phyloP scores from a whole-genome alignment of 2,113 vertebrate species.

The Otocyon megalotis region DNA sequence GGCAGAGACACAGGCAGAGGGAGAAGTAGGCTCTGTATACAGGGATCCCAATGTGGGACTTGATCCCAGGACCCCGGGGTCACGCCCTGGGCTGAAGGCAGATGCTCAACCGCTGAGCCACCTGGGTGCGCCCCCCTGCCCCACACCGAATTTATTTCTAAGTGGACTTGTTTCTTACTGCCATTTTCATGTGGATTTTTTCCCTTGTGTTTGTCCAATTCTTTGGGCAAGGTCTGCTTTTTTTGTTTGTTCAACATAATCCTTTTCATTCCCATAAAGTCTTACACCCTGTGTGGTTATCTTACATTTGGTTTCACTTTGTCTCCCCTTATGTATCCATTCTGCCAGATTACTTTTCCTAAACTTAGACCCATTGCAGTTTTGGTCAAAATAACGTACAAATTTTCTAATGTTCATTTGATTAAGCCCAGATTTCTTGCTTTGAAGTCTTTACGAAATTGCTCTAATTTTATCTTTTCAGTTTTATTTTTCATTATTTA shows the following conservation, averaged over 20 bases:
- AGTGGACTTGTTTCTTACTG: not conserved
- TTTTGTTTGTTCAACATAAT: not conserved
- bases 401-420: not conserved
- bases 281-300: not conserved
- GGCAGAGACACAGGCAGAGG: too few species aligned
- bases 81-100: too few species aligned
- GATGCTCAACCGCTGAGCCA: too few species aligned
- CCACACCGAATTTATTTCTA: not conserved
- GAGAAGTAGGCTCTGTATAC: too few species aligned
- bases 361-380: not conserved
- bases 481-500: constrained; percentile 9
- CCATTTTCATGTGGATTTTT: not conserved
- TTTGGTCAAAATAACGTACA: not conserved
- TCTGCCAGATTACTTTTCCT: not conserved
- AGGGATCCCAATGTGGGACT: too few species aligned
- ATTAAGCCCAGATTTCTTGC: not conserved
- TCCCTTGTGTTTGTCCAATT: not conserved
- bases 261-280: not conserved
- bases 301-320: not conserved
- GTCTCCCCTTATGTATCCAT: not conserved
- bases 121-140: too few species aligned
- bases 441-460: not conserved
- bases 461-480: not conserved
- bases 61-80: too few species aligned
- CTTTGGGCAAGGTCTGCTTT: not conserved